These are phyloP conservation scores for Cerastis rubricosa DNA, from an alignment of 2,888 invertebrate species.

Conservation along the genomic window DNA sequence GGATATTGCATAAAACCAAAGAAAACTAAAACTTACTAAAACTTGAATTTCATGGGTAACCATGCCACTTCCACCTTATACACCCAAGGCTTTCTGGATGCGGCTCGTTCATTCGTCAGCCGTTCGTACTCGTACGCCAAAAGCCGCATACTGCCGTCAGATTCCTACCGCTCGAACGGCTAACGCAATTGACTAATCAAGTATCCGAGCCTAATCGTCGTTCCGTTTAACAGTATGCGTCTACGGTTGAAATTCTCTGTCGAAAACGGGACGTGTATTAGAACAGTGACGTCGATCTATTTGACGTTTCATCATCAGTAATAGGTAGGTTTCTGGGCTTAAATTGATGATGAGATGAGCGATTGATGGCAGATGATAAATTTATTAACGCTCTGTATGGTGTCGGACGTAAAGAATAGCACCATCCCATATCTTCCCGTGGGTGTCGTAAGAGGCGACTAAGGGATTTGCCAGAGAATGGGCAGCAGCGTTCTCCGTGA, in stretches of 20 bases:
- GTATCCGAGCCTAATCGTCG: slow-evolving; percentile 55
- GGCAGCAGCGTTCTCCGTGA: no score
- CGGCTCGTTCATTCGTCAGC: slow-evolving; percentile 16
- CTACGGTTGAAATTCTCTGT: slow-evolving; percentile 31
- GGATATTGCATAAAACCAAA: no score
- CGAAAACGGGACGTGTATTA: slow-evolving; percentile 20
- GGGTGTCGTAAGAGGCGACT: no score
- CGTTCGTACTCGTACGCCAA: slow-evolving; percentile 7
- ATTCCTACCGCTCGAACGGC: slow-evolving; percentile 40
- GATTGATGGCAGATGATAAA: background rate
- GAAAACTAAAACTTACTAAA: no score
- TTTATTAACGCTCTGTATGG: no score
- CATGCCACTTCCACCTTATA: background rate
- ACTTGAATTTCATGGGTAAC: no score
- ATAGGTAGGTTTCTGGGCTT: background rate
- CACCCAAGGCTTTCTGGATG: background rate
- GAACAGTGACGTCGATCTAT: slow-evolving; percentile 11
- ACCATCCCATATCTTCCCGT: no score
- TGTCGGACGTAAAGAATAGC: no score
- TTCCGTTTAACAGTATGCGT: slow-evolving; percentile 37
- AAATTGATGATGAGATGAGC: background rate
- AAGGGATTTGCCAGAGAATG: no score
- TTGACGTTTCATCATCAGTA: slow-evolving; percentile 12
- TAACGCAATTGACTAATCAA: slow-evolving; percentile 62
- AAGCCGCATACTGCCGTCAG: slow-evolving; percentile 51